Conservation (phyloP, 2,888 invertebrate genomes). For the Electrophaes corylata region DNA sequence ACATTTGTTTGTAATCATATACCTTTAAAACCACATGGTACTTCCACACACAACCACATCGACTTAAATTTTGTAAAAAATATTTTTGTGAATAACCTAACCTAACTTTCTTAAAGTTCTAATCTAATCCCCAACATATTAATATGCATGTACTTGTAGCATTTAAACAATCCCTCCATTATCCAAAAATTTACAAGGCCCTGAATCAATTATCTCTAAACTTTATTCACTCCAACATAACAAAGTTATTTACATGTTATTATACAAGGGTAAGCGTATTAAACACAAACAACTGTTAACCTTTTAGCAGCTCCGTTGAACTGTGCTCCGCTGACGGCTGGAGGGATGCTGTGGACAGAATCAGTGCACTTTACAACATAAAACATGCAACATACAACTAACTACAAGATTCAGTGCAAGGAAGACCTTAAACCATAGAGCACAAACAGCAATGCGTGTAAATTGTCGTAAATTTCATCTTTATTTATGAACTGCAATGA, state of each 20-base stretch:
- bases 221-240: background rate
- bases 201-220: background rate
- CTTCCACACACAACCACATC: too few relatives aligned
- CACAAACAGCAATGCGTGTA: background rate
- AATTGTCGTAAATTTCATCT: too few relatives aligned
- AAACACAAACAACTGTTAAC: conserved; percentile 48
- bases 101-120: background rate
- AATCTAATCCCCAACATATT: background rate
- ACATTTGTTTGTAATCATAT: too few relatives aligned
- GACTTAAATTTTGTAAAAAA: too few relatives aligned
- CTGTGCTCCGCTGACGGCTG: conserved; percentile 32
- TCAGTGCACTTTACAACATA: conserved; percentile 56
- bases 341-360: conserved; percentile 59
- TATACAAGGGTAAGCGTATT: conserved; percentile 25
- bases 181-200: background rate
- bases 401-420: conserved; percentile 38
- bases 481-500: too few relatives aligned
- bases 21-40: too few relatives aligned
- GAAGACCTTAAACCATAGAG: conserved; percentile 6
- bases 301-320: conserved; percentile 44
- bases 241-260: conserved; percentile 14
- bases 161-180: background rate
- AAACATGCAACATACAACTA: conserved; percentile 51
- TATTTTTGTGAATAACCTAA: too few relatives aligned
- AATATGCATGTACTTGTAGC: background rate